Evolutionary conservation across 2,888 invertebrate species (phyloP), one percentile per base, ranked within the genome.

Genomic region (Ornithoptera alexandrae): DNA sequence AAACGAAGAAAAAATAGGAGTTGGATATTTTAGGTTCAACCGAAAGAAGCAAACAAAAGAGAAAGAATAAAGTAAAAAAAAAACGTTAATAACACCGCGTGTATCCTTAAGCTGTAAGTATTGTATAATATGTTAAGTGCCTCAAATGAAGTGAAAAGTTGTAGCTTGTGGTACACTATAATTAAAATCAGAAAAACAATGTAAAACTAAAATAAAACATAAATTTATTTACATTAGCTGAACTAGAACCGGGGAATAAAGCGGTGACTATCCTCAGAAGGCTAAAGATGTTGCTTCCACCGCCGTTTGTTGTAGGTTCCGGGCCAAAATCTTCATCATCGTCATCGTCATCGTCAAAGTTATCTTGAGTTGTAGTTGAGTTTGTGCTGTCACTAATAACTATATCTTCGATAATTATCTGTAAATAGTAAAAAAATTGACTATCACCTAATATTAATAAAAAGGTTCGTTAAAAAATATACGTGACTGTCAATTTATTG

Each of bases 261-360:
- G 87, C 81, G 2, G 76, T 78, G 7, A 83, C 85, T 8, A 92
- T 71, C 65, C 84, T 85, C 8, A 92, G 77, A 24, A 92, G 74
- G 67, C 87, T 91, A 75, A 88, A 78, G 53, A 92, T 75, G 72
- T 81, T 88, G 76, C 90, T 91, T 58, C 91, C 89, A 0, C 86
- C 85, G 4, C 74, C 76, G 15, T 77, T 78, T 0, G 72, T 71
- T 79, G 75, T 2, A 72, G 70, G 67, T 78, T 72, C 74, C 10
- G 80, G 71, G 56, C 81, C 82, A 42, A 79, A 79, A 36, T 85
- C 81, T 15, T 85, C 84, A 64, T 86, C 86, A 17, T 83, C 81
- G 57, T 83, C 83, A 20, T 84, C 82, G 10, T 79, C 75, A 46
- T 78, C 75, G 42, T 79, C 75, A 56, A 78, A 74, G 1, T 64